Evolutionary conservation across 1,140 invertebrate genomes (phyloP).

Genomic region (Caenorhabditis brenneri): DNA sequence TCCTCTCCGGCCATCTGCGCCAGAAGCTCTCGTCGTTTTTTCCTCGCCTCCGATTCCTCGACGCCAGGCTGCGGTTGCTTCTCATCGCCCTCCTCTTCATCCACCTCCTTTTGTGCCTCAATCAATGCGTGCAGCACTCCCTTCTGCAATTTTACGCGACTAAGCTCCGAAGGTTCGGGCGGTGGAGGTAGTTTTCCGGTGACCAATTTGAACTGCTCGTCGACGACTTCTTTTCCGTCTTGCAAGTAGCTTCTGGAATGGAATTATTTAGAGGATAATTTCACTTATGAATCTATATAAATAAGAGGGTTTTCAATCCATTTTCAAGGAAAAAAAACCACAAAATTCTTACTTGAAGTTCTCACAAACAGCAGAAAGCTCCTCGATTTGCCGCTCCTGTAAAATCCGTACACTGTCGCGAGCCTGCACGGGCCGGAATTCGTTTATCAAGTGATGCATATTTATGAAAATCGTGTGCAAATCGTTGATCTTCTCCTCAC

Average conservation of each 20-base stretch:
- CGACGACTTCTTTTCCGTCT: neutral
- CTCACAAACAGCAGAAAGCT: conserved; percentile 12
- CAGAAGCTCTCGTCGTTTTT: neutral
- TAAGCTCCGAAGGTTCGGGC: conserved; percentile 4
- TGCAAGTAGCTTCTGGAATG: neutral
- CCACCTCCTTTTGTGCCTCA: neutral
- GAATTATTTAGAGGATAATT: neutral
- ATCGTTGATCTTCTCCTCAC: conserved; percentile 47
- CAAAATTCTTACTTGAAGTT: conserved; percentile 27
- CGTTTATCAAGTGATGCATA: conserved; percentile 55
- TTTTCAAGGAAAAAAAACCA: conserved; percentile 5
- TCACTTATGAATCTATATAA: no score
- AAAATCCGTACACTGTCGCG: conserved; percentile 37
- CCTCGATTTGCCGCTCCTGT: conserved; percentile 41
- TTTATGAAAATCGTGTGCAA: conserved; percentile 52
- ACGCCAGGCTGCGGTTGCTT: no score
- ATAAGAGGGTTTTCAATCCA: neutral
- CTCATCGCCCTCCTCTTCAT: neutral
- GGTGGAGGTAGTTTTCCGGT: neutral
- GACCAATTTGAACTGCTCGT: neutral
- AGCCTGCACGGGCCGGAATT: conserved; percentile 49
- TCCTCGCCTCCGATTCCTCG: no score
- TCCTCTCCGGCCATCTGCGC: neutral
- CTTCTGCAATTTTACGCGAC: neutral
- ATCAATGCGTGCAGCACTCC: neutral